Base-by-base conservation (phyloP, 2,113 vertebrate genomes). In the Eubucco bourcierii region DNA sequence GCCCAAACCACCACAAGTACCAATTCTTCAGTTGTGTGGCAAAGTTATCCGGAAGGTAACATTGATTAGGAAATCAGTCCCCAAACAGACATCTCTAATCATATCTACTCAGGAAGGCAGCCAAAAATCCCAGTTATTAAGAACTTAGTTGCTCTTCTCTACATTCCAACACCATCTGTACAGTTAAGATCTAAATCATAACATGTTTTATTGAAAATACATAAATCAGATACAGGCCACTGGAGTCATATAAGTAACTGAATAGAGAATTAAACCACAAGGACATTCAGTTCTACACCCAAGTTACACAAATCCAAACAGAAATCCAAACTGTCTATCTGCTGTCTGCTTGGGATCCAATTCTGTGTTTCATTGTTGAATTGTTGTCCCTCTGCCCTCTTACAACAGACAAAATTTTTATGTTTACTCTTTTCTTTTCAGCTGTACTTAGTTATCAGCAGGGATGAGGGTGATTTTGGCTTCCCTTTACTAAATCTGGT, bases 201-300 rank as follows among this genome's bases (percentile, higher is more conserved):
- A 27, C 1, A 4, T 66, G 29, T 44, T 89, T 92, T 70, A 86
- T 58, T 90, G 86, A 93, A 81, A 92, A 84, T 65, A 83, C 15
- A 47, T 80, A 86, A 81, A 93, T 81, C 66, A 60, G 77, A 81
- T 21, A 47, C 37, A 78, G 74, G 41, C 83, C 88, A 76, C 23
- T 29, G 10, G 23, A 92, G 55, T 81, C 78, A 79, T 41, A 3
- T n/a, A 94, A 84, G 74, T 68, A 72, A 61, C 87, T 92, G 50
- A 81, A 84, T 10, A 92, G 81, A 90, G 44, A 82, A 28, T 39
- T 53, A 89, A 87, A 34, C 59, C 84, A 87, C 78, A 87, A 86
- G 74, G 77, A 93, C 80, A 68, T 77, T 86, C 37, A 90, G 66
- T 89, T 87, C 90, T 89, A 73, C 84, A 87, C 93, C 78, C 71